Base-by-base conservation (phyloP, 37 sponge, comb jelly and placozoan genomes). In the Dysidea cf. avara region DNA sequence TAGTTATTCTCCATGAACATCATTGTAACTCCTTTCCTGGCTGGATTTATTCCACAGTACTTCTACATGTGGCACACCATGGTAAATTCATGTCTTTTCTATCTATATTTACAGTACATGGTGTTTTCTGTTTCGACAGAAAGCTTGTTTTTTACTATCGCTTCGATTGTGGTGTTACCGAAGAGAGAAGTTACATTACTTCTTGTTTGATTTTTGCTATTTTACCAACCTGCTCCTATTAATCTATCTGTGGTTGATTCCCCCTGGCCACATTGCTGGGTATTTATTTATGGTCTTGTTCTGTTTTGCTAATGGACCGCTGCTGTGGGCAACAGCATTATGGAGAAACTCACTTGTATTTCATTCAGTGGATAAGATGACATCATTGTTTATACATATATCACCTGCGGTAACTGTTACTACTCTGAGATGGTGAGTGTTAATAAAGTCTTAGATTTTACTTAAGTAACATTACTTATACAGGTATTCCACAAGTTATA, bases 141-240 rank as follows among this genome's bases (percentile, higher is more conserved):
- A 83, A 75, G 60, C 69, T 1, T n/a, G 75, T 17, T 17, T 57
- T 34, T 76, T 83, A 17, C 29, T 83, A 5, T 58, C 68, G 39
- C 66, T 69, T 24, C 75, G 83, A 7, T 83, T 69, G 77, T 80
- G 75, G 72, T 31, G 77, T 0, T 86, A 86, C 72, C 74, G 69
- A 30, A 64, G 70, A 35, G 33, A 35, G 2, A 24, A 51, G 14
- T 80, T 22, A 38, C 87, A 86, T 35, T 86, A 86, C 24, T 86
- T 80, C 69, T 62, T 80, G 34, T 67, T 86, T 53, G 87, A 86
- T 38, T 86, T 80, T 48, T 86, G 87, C 77, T 86, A 86, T 77
- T 86, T 86, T 47, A 75, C 76, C 20, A 80, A 74, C 54, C 7
- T 80, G 17, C 71, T 80, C 33, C 59, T 75, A 48, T 48, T 86